These are phyloP conservation scores for Noctua fimbriata DNA, from an alignment of 2,888 invertebrate species.

Conservation along the genomic window DNA sequence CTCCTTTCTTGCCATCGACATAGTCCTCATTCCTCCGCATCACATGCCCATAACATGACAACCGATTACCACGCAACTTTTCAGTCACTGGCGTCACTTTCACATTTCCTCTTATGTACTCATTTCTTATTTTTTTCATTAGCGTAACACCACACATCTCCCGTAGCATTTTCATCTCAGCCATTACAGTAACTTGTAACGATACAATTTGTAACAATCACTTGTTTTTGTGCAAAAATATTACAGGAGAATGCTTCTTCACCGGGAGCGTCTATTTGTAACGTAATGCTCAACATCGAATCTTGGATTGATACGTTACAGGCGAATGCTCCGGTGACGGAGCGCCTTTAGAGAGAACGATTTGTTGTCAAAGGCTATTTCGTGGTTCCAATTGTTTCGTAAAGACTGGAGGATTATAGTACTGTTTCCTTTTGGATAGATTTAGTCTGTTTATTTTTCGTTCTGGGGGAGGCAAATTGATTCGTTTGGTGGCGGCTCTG, in stretches of 20 bases:
- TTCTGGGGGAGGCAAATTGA: neutral
- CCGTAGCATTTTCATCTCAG: no score
- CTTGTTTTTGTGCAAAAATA: neutral
- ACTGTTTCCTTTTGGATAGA: slow-evolving; percentile 23
- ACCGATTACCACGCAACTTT: no score
- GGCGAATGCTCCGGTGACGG: neutral
- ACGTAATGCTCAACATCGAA: neutral
- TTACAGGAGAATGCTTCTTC: neutral
- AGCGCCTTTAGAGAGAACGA: slow-evolving; percentile 27
- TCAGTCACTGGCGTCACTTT: no score
- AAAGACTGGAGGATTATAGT: slow-evolving; percentile 22
- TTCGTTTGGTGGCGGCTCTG: neutral
- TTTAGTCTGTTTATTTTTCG: slow-evolving; percentile 23
- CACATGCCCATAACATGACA: no score
- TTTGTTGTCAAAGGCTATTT: slow-evolving; percentile 42
- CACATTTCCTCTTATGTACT: no score
- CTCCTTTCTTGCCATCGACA: no score
- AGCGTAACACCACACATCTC: no score
- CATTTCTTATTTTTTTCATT: no score
- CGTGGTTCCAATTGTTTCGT: slow-evolving; percentile 37
- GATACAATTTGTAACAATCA: neutral
- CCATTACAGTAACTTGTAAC: no score
- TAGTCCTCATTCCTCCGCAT: no score
- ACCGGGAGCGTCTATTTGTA: neutral
- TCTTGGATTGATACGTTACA: neutral